Evolutionary conservation across 2,888 invertebrate genomes (phyloP).

Genomic region (Ypsolopha sequella): DNA sequence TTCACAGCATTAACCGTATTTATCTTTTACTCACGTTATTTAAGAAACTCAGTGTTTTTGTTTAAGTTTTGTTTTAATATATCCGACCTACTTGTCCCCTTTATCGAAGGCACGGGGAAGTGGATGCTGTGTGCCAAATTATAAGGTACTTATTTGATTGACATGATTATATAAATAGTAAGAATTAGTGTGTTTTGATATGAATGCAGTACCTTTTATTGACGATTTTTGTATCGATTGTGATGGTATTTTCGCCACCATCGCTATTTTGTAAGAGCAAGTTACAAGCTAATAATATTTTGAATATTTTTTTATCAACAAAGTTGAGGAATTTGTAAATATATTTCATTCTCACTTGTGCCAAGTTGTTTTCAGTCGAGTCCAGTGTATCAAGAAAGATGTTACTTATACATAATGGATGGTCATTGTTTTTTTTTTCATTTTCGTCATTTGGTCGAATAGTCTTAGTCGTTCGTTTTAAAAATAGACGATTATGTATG

Average conservation of each 20-base stretch:
- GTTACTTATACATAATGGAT: too few species aligned
- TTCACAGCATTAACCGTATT: background rate
- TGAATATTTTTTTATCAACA: too few species aligned
- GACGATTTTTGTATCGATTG: background rate
- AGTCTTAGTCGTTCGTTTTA: background rate
- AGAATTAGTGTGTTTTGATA: background rate
- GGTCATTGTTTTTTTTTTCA: too few species aligned
- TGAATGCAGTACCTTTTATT: background rate
- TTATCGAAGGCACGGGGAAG: slow-evolving; percentile 38
- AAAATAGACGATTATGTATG: background rate
- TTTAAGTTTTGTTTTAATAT: slow-evolving; percentile 13
- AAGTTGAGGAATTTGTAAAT: slow-evolving; percentile 19
- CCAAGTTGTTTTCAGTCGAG: background rate
- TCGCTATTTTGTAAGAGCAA: background rate
- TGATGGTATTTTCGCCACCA: slow-evolving; percentile 1
- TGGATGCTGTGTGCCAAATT: slow-evolving; percentile 44
- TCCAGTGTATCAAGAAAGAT: too few species aligned
- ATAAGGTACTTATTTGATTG: slow-evolving; percentile 13
- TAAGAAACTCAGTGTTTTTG: background rate
- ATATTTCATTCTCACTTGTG: slow-evolving; percentile 1
- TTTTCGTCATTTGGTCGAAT: too few species aligned
- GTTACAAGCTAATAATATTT: background rate
- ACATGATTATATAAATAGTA: background rate
- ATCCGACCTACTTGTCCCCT: slow-evolving; percentile 44
- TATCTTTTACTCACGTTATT: background rate